Evolutionary conservation across 2,113 vertebrate species (phyloP).

Genomic region (Heloderma charlesbogerti): DNA sequence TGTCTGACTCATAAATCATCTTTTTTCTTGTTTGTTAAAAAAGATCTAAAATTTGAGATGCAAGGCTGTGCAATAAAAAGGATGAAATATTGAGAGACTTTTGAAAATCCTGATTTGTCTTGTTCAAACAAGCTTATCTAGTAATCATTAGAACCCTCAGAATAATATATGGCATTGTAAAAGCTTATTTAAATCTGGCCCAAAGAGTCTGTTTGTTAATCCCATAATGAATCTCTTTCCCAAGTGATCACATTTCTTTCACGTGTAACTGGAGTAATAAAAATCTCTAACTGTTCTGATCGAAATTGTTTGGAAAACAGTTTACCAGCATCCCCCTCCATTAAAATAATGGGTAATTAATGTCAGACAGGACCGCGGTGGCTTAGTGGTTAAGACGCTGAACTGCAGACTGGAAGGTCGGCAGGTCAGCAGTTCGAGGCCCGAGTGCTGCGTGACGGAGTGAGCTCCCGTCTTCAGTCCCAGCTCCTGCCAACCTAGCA

Average conservation of each 20-base stretch:
- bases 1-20: not conserved
- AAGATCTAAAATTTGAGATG: constrained; percentile 20
- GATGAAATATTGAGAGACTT: constrained; percentile 47
- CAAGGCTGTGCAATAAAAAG: not conserved
- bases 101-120: constrained; percentile 21
- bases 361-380: too few species aligned
- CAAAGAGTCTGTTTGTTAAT: constrained; percentile 1
- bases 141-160: constrained; percentile 28
- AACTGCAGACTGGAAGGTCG: too few species aligned
- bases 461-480: too few species aligned
- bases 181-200: not conserved
- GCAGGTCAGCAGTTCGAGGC: too few species aligned
- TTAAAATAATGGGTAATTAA: not conserved
- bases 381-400: too few species aligned
- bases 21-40: constrained; percentile 14
- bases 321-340: constrained; percentile 28
- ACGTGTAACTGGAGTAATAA: constrained; percentile 15
- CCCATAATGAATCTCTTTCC: constrained; percentile 24
- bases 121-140: constrained; percentile 38
- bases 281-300: not conserved
- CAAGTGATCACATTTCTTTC: constrained; percentile 39
- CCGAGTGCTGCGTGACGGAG: too few species aligned
- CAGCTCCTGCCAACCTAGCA: too few species aligned
- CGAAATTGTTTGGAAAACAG: constrained; percentile 33
- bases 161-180: constrained; percentile 8